A percentile compares a stretch with the other conserved stretches of the same genome.
Conservation (phyloP, 1,140 invertebrate species). For the Drosophila kohkoa region DNA sequence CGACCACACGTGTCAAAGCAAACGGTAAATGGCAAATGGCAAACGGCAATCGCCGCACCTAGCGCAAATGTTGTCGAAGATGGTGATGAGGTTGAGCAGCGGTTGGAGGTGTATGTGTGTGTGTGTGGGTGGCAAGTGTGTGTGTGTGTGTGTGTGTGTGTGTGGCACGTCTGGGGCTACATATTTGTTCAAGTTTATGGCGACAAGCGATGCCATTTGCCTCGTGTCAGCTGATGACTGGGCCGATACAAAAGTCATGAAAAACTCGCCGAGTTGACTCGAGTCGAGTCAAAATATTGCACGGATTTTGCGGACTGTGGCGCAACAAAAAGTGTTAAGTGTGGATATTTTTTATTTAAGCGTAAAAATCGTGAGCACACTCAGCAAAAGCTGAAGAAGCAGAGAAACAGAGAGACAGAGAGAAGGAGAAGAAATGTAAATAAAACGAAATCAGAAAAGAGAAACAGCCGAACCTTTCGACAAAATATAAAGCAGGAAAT, state of each 20-base stretch:
- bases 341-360: slow-evolving; percentile 81
- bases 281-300: slow-evolving; percentile 50
- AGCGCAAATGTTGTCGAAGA: slow-evolving; percentile 68
- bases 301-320: slow-evolving; percentile 43
- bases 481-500: slow-evolving; percentile 70
- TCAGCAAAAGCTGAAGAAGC: slow-evolving; percentile 49
- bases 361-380: slow-evolving; percentile 67
- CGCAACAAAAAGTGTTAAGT: slow-evolving; percentile 77
- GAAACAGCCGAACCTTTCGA: slow-evolving; percentile 65
- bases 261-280: slow-evolving; percentile 51
- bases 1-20: slow-evolving; percentile 71
- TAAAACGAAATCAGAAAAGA: slow-evolving; percentile 35
- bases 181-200: slow-evolving; percentile 83
- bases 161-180: slow-evolving; percentile 72
- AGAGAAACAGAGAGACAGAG: no score
- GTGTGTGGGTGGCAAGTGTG: not conserved
- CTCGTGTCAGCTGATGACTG: slow-evolving; percentile 75
- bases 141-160: not conserved
- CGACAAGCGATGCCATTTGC: slow-evolving; percentile 79
- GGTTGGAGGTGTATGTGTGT: not conserved
- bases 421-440: not conserved
- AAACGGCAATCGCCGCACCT: slow-evolving; percentile 67
- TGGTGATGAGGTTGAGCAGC: slow-evolving; percentile 21
- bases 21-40: slow-evolving; percentile 68
- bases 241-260: slow-evolving; percentile 79